Base-by-base conservation (phyloP, 2,113 vertebrate genomes). In the Gulo gulo region DNA sequence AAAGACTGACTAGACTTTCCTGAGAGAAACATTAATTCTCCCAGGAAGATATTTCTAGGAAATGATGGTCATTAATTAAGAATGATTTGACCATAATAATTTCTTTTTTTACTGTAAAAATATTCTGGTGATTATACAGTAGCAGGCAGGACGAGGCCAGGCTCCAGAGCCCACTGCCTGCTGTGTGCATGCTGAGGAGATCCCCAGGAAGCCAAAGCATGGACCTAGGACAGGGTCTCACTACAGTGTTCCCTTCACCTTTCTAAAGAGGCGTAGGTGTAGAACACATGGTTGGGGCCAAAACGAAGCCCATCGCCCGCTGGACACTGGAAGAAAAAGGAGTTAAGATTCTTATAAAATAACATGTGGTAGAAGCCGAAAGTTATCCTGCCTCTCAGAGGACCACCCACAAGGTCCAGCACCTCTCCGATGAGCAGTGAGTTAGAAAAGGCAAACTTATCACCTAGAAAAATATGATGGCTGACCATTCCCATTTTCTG, bases 401-500 rank as follows among this genome's bases (percentile, higher is more conserved):
- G 36, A 55, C 23, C 10, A 14, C 13, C 24, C 39, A 20, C 23
- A 18, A 2, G 4, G 7, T 16, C 4, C 6, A 5, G 34, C 4
- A 8, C 57, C 15, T 76, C 18, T 71, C 3, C 2, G n/a, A 80
- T 26, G 67, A 89, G 36, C 45, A 45, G 21, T 42, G 63, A n/a
- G 21, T 88, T 83, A 85, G 16, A 78, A 74, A 42, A 78, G 47
- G 39, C 2, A 57, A 57, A 39, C 10, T 69, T 84, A 55, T 71
- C n/a, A 63, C 10, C 16, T 31, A 21, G 34, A n/a, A 34, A 31
- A 42, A n/a, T 36, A 52, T 8, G 50, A 65, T 26, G 4, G n/a
- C 50, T 98, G 92, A 97, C 26, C 0, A 12, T 84, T 55, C 9
- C 67, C 83, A 93, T 79, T 47, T 79, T 97, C 21, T 76, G 1